Evolutionary conservation across 2,113 vertebrate species (phyloP).

Genomic region (Ancistrus triradiatus): DNA sequence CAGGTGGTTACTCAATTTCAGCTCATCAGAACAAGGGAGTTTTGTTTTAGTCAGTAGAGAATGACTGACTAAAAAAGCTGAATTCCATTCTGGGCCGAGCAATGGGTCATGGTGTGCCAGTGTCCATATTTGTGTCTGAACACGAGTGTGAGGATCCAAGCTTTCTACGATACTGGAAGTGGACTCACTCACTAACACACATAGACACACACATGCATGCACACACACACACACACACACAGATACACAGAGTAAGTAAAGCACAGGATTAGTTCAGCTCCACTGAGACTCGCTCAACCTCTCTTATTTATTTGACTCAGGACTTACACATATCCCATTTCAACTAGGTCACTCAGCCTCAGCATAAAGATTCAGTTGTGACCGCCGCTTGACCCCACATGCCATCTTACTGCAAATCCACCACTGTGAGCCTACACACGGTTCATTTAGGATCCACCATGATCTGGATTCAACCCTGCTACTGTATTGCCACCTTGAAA

Average conservation of each 20-base stretch:
- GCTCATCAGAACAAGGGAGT: too few relatives aligned
- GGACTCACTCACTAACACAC: too few relatives aligned
- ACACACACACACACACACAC: slow-evolving; percentile 13
- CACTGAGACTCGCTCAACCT: slow-evolving; percentile 18
- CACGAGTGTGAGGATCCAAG: too few relatives aligned
- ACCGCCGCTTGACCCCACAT: neutral
- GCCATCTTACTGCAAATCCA: slow-evolving; percentile 7
- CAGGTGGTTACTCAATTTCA: too few relatives aligned
- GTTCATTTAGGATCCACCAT: slow-evolving; percentile 21
- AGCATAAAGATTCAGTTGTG: neutral
- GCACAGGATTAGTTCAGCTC: slow-evolving; percentile 32
- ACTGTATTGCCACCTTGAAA: too few relatives aligned
- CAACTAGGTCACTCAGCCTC: slow-evolving; percentile 19
- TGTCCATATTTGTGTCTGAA: too few relatives aligned
- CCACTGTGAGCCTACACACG: neutral
- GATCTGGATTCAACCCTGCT: slow-evolving; percentile 7
- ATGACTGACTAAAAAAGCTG: too few relatives aligned
- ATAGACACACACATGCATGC: too few relatives aligned
- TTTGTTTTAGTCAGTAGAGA: too few relatives aligned
- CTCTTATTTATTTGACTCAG: slow-evolving; percentile 24
- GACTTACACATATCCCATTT: slow-evolving; percentile 29
- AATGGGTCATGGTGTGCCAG: too few relatives aligned
- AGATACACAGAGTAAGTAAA: slow-evolving; percentile 6
- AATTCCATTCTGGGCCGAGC: too few relatives aligned
- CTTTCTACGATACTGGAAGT: too few relatives aligned